A percentile compares a stretch with the other conserved stretches of the same genome.
Evolutionary conservation across 2,113 vertebrate species (phyloP).

Genomic region (Mirounga angustirostris): DNA sequence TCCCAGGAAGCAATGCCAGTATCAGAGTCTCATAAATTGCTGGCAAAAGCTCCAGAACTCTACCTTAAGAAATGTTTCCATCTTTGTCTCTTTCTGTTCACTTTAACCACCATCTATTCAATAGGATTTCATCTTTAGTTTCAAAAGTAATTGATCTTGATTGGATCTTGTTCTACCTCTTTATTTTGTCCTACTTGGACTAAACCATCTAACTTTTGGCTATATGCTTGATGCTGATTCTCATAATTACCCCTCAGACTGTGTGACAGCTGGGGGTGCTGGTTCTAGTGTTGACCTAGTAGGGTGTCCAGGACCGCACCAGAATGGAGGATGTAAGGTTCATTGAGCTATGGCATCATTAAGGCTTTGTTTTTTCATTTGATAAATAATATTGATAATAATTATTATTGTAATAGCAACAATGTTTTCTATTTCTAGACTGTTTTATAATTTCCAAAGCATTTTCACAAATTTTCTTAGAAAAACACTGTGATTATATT

Average conservation of each 20-base stretch:
- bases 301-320: neutral
- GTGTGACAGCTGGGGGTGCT: neutral
- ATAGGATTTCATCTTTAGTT: slow-evolving; percentile 5
- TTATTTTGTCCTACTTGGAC: neutral
- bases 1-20: too few species aligned
- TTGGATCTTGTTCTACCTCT: neutral
- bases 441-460: neutral
- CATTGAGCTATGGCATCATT: neutral
- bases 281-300: neutral
- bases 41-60: neutral
- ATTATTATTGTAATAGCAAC: neutral
- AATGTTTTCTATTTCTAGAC: neutral
- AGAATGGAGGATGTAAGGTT: neutral
- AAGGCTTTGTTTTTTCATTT: neutral
- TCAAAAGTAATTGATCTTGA: neutral
- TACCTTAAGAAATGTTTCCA: neutral
- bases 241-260: neutral
- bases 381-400: neutral
- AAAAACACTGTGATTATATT: neutral
- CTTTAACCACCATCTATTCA: neutral
- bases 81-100: neutral
- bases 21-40: neutral
- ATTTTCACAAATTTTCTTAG: neutral
- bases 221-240: neutral
- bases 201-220: neutral